Conservation (phyloP, 2,113 vertebrate genomes). For the Lamprotornis superbus region DNA sequence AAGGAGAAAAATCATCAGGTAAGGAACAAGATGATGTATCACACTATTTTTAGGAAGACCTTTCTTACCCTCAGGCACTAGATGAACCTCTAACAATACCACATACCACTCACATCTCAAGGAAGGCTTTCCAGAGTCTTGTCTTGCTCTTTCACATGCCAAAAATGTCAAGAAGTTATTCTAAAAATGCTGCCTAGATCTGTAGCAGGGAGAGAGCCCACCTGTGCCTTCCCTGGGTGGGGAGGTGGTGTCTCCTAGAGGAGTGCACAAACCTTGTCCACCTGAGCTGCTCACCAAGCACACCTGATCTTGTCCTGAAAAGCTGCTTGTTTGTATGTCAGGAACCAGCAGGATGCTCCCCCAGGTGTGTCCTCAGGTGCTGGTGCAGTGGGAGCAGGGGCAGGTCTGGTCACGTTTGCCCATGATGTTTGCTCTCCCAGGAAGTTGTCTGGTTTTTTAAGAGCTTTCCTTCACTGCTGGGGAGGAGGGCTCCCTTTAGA, state of each 20-base stretch:
- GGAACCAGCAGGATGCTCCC: accelerated
- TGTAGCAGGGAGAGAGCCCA: slow-evolving; percentile 37
- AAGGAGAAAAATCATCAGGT: slow-evolving; percentile 75
- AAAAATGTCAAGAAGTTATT: background rate
- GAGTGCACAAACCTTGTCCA: background rate
- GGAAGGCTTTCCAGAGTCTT: slow-evolving; percentile 60
- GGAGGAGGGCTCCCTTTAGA: background rate
- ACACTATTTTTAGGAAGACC: slow-evolving; percentile 17
- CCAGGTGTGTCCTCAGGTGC: background rate
- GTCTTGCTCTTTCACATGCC: slow-evolving; percentile 1
- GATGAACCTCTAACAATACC: background rate
- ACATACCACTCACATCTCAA: background rate
- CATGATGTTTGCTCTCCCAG: accelerated
- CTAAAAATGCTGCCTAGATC: slow-evolving; percentile 6
- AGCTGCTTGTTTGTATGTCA: background rate
- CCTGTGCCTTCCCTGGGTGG: background rate
- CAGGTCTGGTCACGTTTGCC: background rate
- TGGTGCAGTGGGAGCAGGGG: background rate
- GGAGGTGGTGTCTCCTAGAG: background rate
- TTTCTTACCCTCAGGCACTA: slow-evolving; percentile 9
- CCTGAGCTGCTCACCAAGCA: background rate
- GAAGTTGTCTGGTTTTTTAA: accelerated
- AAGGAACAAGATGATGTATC: slow-evolving; percentile 54
- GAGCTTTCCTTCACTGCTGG: background rate
- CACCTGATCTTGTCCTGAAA: background rate